phyloP scores from a whole-genome alignment of 2,797 vertebrate species.

The Scarus forsteni region DNA sequence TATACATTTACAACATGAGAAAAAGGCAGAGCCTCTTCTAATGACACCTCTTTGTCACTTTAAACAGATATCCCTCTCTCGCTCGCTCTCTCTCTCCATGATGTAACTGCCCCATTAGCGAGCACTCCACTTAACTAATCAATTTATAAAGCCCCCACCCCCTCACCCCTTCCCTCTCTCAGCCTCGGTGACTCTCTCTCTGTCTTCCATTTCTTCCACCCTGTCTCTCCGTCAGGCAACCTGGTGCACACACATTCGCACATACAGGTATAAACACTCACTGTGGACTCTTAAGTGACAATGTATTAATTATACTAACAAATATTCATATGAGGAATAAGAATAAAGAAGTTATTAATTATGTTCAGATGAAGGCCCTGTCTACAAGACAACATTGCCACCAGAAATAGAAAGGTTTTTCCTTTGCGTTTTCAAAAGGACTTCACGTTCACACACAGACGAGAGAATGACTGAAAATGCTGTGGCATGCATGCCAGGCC shows the following conservation, averaged over 20 bases:
- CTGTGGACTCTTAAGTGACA: no score
- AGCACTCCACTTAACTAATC: constrained; percentile 69
- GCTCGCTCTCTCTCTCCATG: constrained; percentile 18
- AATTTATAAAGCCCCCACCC: constrained; percentile 41
- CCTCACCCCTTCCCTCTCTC: background rate
- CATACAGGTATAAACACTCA: no score
- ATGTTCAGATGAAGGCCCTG: no score
- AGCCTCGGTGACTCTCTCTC: constrained; percentile 44
- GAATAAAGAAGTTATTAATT: no score
- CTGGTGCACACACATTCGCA: background rate
- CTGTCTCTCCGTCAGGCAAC: constrained; percentile 10
- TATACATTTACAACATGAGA: background rate
- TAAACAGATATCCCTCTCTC: background rate
- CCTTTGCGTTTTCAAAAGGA: no score
- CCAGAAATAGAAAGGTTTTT: no score
- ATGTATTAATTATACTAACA: no score
- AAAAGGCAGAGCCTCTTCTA: constrained; percentile 1
- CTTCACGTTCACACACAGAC: no score
- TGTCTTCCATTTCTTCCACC: constrained; percentile 24
- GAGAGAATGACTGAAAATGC: no score
- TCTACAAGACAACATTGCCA: no score
- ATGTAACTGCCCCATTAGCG: constrained; percentile 67
- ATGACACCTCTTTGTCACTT: constrained; percentile 21
- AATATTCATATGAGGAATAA: no score
- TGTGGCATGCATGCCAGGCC: no score